phyloP scores from a whole-genome alignment of 2,888 invertebrate species.

The Tortrix viridana region DNA sequence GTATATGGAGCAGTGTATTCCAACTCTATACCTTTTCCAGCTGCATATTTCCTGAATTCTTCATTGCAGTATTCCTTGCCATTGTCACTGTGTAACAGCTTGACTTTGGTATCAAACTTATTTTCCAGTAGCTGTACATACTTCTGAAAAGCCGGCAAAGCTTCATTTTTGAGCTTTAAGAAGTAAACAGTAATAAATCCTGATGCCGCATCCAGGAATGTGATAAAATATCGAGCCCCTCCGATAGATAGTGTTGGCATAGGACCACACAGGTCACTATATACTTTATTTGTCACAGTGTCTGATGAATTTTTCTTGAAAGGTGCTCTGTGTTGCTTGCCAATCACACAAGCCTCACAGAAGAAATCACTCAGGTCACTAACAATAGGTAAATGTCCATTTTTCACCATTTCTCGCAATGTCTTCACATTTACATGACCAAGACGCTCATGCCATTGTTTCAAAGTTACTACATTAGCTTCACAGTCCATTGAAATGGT shows the following conservation, averaged over 20 bases:
- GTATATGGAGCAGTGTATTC: conserved; percentile 49
- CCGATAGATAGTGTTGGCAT: conserved; percentile 33
- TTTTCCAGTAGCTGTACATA: conserved; percentile 41
- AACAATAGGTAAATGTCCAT: conserved; percentile 27
- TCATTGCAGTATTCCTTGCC: conserved; percentile 40
- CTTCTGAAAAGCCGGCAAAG: conserved; percentile 36
- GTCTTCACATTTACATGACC: conserved; percentile 42
- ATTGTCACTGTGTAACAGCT: conserved; percentile 40
- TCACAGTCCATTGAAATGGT: conserved; percentile 32
- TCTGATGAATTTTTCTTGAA: conserved; percentile 31
- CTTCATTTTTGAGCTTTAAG: conserved; percentile 42
- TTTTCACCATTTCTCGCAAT: conserved; percentile 41
- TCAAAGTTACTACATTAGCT: background rate
- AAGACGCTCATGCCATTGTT: conserved; percentile 40
- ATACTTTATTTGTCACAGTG: conserved; percentile 18
- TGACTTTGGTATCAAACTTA: conserved; percentile 29
- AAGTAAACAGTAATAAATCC: conserved; percentile 40
- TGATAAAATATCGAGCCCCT: conserved; percentile 42
- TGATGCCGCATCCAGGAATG: conserved; percentile 42
- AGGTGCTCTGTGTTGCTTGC: conserved; percentile 30
- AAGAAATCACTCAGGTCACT: conserved; percentile 23
- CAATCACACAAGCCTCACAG: conserved; percentile 39
- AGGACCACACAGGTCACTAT: conserved; percentile 43
- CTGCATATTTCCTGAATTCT: conserved; percentile 41
- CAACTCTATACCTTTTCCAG: conserved; percentile 45